Evolutionary conservation across 2,113 vertebrate species (phyloP).

Genomic region (western clawed frog (Xenopus tropicalis)): DNA sequence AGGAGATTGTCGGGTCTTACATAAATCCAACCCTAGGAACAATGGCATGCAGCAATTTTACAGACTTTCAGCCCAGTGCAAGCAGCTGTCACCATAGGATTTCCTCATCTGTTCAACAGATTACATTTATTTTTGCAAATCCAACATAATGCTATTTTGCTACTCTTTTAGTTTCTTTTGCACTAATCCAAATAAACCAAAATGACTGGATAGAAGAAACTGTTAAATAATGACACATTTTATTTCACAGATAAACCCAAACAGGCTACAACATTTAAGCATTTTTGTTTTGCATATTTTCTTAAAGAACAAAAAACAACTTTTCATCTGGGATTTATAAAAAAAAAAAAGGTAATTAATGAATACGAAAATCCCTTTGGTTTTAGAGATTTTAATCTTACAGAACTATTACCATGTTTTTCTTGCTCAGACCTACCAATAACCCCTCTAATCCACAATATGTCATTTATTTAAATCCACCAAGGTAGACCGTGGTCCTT

Average conservation of each 20-base stretch:
- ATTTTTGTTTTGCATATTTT: too few species aligned
- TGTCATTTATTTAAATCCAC: too few species aligned
- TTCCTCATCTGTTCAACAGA: constrained; percentile 37
- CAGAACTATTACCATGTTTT: too few species aligned
- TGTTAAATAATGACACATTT: constrained; percentile 9
- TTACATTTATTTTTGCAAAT: background rate
- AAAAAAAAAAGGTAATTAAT: too few species aligned
- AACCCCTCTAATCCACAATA: too few species aligned
- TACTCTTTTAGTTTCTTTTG: constrained; percentile 38
- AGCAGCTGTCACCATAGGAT: constrained; percentile 41
- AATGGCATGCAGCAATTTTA: constrained; percentile 31
- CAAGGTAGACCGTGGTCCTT: too few species aligned
- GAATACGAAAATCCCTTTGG: too few species aligned
- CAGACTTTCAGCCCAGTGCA: constrained; percentile 36
- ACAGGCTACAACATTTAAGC: too few species aligned
- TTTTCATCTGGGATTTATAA: too few species aligned
- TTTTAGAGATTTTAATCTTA: too few species aligned
- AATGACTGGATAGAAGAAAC: constrained; percentile 19
- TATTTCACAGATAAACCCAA: background rate
- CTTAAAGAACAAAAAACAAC: too few species aligned
- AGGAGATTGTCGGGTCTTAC: constrained; percentile 34
- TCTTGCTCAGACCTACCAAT: too few species aligned
- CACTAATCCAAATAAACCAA: constrained; percentile 28
- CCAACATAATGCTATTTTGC: constrained; percentile 32
- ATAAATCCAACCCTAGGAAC: constrained; percentile 30